These are phyloP conservation scores for Bujurquina vittata DNA, from an alignment of 2,113 vertebrate genomes.

Conservation along the genomic window DNA sequence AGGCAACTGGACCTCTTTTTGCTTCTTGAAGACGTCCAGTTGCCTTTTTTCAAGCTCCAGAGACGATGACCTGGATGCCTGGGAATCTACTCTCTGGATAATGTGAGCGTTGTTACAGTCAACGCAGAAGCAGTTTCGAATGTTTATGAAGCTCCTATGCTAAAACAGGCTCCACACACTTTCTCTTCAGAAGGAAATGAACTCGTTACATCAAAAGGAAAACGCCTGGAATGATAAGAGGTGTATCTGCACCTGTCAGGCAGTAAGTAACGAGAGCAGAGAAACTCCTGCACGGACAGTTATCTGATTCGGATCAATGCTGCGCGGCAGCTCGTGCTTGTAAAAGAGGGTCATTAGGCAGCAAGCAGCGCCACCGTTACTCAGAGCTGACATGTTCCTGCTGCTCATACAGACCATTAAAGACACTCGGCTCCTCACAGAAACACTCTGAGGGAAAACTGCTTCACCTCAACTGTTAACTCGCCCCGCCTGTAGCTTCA, in stretches of 20 bases:
- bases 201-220: not conserved
- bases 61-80: no score
- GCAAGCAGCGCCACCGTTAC: not conserved
- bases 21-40: no score
- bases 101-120: no score
- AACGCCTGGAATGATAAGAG: not conserved
- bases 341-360: not conserved
- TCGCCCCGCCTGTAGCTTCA: no score
- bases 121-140: not conserved
- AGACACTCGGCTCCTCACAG: not conserved
- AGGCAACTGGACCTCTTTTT: no score
- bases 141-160: not conserved
- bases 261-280: no score
- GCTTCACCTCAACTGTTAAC: no score
- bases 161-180: not conserved
- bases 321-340: not conserved
- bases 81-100: not conserved
- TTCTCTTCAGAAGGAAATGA: not conserved
- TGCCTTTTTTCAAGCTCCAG: no score
- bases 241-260: not conserved
- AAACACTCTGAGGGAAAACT: not conserved
- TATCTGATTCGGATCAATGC: not conserved
- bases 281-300: accelerated
- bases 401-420: not conserved
- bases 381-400: not conserved